A percentile compares a stretch with the other conserved stretches of the same genome.
These are phyloP conservation scores for Bembecia ichneumoniformis DNA, from an alignment of 2,888 invertebrate species.

Conservation along the genomic window DNA sequence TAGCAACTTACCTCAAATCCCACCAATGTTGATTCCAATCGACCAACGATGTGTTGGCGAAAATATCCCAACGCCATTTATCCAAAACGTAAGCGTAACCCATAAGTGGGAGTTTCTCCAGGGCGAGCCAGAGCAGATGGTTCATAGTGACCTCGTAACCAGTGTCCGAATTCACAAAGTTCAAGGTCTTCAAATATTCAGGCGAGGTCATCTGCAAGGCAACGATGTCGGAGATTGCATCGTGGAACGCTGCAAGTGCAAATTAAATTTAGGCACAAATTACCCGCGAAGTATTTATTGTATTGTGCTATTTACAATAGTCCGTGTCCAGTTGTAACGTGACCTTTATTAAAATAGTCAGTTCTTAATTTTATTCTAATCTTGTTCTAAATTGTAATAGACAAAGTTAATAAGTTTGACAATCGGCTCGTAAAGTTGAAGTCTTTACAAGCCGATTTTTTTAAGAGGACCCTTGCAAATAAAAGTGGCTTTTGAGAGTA, in stretches of 20 bases:
- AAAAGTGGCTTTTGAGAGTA: too few relatives aligned
- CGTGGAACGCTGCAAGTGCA: constrained; percentile 70
- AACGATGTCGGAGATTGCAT: constrained; percentile 75
- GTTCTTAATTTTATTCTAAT: too few relatives aligned
- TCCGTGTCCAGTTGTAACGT: too few relatives aligned
- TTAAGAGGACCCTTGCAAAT: too few relatives aligned
- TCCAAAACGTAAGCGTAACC: constrained; percentile 58
- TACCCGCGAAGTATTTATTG: neutral
- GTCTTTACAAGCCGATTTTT: too few relatives aligned
- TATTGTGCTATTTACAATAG: too few relatives aligned
- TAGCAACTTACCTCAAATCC: constrained; percentile 40
- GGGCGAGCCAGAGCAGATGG: constrained; percentile 53
- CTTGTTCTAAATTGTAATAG: too few relatives aligned
- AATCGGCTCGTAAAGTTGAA: too few relatives aligned
- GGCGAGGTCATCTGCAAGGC: constrained; percentile 73
- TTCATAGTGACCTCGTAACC: constrained; percentile 47
- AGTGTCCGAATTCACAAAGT: constrained; percentile 42
- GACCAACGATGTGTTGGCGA: constrained; percentile 39
- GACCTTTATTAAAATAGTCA: too few relatives aligned
- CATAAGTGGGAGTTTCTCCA: constrained; percentile 59
- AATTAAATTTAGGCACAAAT: neutral
- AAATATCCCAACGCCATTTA: constrained; percentile 62
- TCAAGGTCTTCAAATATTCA: constrained; percentile 54
- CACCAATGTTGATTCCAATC: constrained; percentile 64
- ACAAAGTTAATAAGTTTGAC: too few relatives aligned